These are phyloP conservation scores for Diplodus sargus DNA, from an alignment of 2,797 vertebrate species.

Conservation along the genomic window DNA sequence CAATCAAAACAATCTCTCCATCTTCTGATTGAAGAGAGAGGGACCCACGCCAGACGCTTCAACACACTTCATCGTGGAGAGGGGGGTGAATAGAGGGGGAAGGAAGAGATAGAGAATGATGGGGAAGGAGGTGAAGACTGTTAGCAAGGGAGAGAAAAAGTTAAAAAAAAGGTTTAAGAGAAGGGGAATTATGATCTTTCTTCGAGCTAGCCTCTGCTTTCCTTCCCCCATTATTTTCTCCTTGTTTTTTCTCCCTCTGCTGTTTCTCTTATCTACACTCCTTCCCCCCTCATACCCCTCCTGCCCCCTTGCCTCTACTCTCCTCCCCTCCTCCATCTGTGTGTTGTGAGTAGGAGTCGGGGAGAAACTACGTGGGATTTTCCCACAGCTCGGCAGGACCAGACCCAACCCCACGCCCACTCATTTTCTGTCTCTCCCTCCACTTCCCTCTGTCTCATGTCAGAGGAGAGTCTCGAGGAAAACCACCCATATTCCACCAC, in stretches of 20 bases:
- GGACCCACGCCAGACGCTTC: conserved; percentile 57
- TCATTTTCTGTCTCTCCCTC: conserved; percentile 65
- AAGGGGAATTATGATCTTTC: background rate
- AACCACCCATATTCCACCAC: conserved; percentile 81
- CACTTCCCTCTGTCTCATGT: conserved; percentile 73
- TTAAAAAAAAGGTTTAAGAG: background rate
- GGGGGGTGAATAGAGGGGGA: conserved; percentile 12
- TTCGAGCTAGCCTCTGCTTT: background rate
- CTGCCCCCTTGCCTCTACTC: conserved; percentile 27
- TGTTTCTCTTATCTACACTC: conserved; percentile 39
- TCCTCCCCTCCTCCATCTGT: conserved; percentile 51
- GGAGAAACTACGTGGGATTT: conserved; percentile 85
- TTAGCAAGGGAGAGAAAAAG: conserved; percentile 24
- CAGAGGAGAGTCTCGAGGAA: conserved; percentile 85
- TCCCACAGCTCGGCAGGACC: conserved; percentile 83
- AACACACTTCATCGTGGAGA: conserved; percentile 47
- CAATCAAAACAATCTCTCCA: conserved; percentile 81
- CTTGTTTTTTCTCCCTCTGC: conserved; percentile 2
- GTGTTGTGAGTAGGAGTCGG: conserved; percentile 68
- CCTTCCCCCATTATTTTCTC: background rate
- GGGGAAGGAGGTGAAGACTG: conserved; percentile 22
- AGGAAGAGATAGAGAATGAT: conserved; percentile 47
- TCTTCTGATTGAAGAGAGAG: conserved; percentile 72
- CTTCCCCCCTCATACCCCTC: conserved; percentile 11
- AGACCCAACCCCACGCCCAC: conserved; percentile 64